These are phyloP conservation scores for Ceratina australensis DNA, from an alignment of 1,140 invertebrate species.

Conservation along the genomic window DNA sequence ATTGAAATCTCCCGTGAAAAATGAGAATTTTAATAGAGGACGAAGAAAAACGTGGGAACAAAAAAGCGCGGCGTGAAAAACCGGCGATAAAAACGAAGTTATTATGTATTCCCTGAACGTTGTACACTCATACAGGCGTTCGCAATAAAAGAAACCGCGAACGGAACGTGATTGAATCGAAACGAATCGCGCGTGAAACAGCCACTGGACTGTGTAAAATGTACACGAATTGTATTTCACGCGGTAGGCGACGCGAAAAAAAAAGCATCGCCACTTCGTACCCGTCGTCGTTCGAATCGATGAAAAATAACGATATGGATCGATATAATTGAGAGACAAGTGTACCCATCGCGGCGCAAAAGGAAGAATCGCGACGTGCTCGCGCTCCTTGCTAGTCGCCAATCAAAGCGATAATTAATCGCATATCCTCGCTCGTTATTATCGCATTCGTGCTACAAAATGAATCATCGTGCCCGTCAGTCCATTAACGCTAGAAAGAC, in stretches of 20 bases:
- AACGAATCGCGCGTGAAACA: slow-evolving; percentile 37
- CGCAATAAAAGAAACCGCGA: slow-evolving; percentile 14
- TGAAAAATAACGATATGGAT: neutral
- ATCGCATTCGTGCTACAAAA: slow-evolving; percentile 15
- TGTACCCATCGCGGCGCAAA: neutral
- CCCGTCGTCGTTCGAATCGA: neutral
- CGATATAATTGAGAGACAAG: neutral
- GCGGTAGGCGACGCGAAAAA: slow-evolving; percentile 5
- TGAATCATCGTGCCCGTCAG: slow-evolving; percentile 12
- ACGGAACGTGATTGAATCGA: slow-evolving; percentile 17
- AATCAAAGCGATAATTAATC: slow-evolving; percentile 48
- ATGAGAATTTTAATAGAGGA: no score
- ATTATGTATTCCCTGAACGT: slow-evolving; percentile 11
- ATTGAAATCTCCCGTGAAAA: no score
- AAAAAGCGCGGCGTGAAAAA: neutral
- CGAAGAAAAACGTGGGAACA: neutral
- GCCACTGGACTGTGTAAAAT: slow-evolving; percentile 29
- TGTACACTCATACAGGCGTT: neutral
- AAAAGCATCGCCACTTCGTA: neutral
- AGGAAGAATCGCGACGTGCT: neutral
- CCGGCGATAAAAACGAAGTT: neutral
- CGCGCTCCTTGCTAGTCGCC: neutral
- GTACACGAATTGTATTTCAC: slow-evolving; percentile 22
- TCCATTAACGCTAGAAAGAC: no score
- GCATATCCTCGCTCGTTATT: neutral